Evolutionary conservation across 1,140 invertebrate genomes (phyloP).

Genomic region (Octopus bimaculoides): DNA sequence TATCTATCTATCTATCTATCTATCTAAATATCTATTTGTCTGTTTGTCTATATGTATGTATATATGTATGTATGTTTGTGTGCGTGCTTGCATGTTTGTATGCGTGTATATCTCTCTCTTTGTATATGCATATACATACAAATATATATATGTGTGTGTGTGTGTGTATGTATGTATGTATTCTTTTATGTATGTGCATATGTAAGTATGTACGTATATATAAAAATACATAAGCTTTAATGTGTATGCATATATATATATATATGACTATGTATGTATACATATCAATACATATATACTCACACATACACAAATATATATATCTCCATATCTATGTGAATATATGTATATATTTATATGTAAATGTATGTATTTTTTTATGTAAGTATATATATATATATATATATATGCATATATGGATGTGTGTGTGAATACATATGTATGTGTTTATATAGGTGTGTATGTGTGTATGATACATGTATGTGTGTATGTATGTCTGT

Average conservation of each 20-base stretch:
- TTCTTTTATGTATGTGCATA: not conserved
- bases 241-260: not conserved
- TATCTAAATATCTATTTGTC: not conserved
- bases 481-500: not conserved
- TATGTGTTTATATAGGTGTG: not conserved
- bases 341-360: not conserved
- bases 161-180: not conserved
- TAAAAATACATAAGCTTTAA: not conserved
- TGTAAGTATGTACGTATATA: not conserved
- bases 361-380: not conserved
- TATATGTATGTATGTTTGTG: not conserved
- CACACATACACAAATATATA: not conserved
- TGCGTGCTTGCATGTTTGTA: not conserved
- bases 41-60: not conserved
- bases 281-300: not conserved
- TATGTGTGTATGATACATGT: not conserved
- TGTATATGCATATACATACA: not conserved
- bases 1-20: not conserved
- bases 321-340: not conserved
- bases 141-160: not conserved
- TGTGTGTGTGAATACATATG: not conserved
- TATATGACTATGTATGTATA: not conserved
- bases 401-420: not conserved
- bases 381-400: not conserved
- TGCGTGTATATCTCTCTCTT: not conserved